Evolutionary conservation across 2,797 vertebrate species (phyloP).

Genomic region (Benthosema pterotum): DNA sequence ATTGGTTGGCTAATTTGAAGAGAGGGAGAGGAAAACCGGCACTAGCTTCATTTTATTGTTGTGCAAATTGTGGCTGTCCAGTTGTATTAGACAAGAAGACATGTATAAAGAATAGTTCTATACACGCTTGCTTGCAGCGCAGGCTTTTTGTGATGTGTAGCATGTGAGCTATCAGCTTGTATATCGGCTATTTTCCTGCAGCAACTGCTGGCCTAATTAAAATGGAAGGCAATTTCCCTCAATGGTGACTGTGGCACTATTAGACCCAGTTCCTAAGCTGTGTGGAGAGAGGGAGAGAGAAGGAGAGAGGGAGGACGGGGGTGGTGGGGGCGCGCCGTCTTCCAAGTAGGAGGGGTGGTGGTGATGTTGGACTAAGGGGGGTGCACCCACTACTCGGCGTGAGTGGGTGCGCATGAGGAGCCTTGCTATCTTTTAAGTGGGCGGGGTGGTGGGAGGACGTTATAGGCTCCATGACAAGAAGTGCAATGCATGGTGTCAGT

Average conservation of each 20-base stretch:
- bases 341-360: no score
- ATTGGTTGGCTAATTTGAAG: background rate
- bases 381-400: background rate
- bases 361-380: no score
- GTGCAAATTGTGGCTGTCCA: no score
- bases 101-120: background rate
- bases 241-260: slow-evolving; percentile 47
- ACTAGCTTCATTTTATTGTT: no score
- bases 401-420: slow-evolving; percentile 32
- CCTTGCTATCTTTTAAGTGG: slow-evolving; percentile 42
- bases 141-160: background rate
- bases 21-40: background rate
- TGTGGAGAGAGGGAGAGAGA: background rate
- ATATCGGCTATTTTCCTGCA: background rate
- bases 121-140: background rate
- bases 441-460: slow-evolving; percentile 49
- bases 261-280: slow-evolving; percentile 59
- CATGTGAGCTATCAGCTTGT: no score
- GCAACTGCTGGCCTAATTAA: slow-evolving; percentile 59
- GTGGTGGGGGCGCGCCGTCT: no score
- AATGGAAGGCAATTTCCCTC: slow-evolving; percentile 50
- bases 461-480: slow-evolving; percentile 29
- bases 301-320: no score
- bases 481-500: slow-evolving; percentile 37
- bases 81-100: background rate